Evolutionary conservation across 2,888 invertebrate genomes (phyloP).

Genomic region (Neoascia interrupta): DNA sequence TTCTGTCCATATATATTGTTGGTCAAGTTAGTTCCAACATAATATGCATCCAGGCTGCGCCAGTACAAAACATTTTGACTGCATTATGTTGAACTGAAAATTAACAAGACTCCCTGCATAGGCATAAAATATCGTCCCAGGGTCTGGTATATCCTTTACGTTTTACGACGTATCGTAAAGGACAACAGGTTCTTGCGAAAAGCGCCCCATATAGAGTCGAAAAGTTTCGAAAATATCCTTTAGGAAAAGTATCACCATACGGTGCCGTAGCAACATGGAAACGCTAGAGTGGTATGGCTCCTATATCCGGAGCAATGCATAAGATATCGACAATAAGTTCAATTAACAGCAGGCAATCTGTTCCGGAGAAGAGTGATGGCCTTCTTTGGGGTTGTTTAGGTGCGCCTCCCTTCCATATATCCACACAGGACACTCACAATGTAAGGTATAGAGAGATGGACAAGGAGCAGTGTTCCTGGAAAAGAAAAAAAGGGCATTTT

Average conservation of each 20-base stretch:
- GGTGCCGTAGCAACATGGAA: background rate
- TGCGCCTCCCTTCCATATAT: background rate
- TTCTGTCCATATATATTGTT: too few relatives aligned
- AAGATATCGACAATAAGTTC: slow-evolving; percentile 64
- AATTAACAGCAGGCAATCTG: slow-evolving; percentile 58
- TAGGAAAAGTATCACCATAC: slow-evolving; percentile 37
- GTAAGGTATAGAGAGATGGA: slow-evolving; percentile 27
- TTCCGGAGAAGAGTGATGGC: slow-evolving; percentile 30
- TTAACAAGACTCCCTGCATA: slow-evolving; percentile 48
- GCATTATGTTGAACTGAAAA: slow-evolving; percentile 58
- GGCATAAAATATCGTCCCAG: slow-evolving; percentile 35
- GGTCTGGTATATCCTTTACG: slow-evolving; percentile 14
- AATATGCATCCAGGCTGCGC: too few relatives aligned
- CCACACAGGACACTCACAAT: slow-evolving; percentile 9
- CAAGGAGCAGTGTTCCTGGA: slow-evolving; percentile 17
- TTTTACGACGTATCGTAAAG: slow-evolving; percentile 51
- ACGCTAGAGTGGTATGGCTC: slow-evolving; percentile 14
- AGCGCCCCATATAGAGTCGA: slow-evolving; percentile 5
- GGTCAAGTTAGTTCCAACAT: too few relatives aligned
- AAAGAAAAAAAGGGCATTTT: too few relatives aligned
- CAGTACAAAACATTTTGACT: slow-evolving; percentile 45
- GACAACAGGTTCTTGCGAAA: slow-evolving; percentile 56
- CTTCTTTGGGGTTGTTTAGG: background rate
- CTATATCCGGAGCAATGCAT: slow-evolving; percentile 26
- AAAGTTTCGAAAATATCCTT: slow-evolving; percentile 25